Conservation (phyloP, 2,113 vertebrate genomes). For the Sceloporus undulatus region DNA sequence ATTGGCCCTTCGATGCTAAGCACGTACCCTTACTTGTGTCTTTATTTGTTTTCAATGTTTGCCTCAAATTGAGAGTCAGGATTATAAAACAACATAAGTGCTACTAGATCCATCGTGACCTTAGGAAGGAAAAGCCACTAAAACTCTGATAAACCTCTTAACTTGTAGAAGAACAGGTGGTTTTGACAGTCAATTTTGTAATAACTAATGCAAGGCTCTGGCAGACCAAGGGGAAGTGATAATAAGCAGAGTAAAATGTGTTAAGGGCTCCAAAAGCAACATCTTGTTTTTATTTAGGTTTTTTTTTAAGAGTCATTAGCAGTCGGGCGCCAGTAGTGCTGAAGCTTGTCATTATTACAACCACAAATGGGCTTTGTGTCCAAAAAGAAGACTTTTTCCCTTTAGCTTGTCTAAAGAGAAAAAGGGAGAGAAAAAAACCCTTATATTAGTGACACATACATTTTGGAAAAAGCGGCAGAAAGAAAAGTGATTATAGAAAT, state of each 20-base stretch:
- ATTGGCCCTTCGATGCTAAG: neutral
- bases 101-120: neutral
- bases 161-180: constrained; percentile 54
- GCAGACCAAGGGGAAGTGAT: constrained; percentile 52
- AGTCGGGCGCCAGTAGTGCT: constrained; percentile 77
- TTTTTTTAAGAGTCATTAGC: constrained; percentile 69
- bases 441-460: constrained; percentile 48
- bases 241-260: constrained; percentile 66
- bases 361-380: constrained; percentile 72
- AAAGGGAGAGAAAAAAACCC: constrained; percentile 42
- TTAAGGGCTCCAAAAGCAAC: constrained; percentile 75
- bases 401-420: constrained; percentile 51
- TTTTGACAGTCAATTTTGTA: constrained; percentile 39
- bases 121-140: neutral
- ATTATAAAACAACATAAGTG: neutral
- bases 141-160: constrained; percentile 19
- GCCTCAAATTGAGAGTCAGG: neutral
- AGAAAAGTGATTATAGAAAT: constrained; percentile 50
- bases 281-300: constrained; percentile 77
- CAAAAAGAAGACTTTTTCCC: constrained; percentile 75
- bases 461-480: constrained; percentile 25
- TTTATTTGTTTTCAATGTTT: neutral
- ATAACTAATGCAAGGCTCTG: constrained; percentile 9
- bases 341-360: constrained; percentile 81
- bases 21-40: neutral